Evolutionary conservation across 2,797 vertebrate species (phyloP), one percentile per base, ranked within the genome.

Genomic region (Danio aesculapii): DNA sequence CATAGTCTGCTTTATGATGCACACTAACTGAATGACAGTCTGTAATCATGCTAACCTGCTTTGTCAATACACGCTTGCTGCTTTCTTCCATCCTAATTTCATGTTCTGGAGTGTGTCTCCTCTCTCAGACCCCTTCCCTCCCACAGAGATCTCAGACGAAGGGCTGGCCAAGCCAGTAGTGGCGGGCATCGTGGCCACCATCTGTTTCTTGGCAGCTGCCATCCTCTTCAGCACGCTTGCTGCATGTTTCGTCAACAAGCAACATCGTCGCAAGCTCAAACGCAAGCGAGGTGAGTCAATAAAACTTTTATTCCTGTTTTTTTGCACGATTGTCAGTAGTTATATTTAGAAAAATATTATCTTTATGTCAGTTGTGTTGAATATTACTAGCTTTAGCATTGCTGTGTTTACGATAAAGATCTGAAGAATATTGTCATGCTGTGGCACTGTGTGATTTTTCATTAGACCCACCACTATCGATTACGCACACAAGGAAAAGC

Each of bases 401-500:
- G 21, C 76, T 52, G 17, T 43, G 55, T 55, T 70, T 70, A 13
- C 19, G 69, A 63, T 72, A 55, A 72, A 63, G 64, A 75, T 49
- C 58, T 69, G 58, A 70, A 61, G 43, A 8, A 67, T 71, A 53
- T 55, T 71, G n/a, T 81, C 62, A 81, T 72, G n/a, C 66, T 80
- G 77, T 44, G 59, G 79, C 83, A 87, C 72, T 91, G 64, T 88
- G 44, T 85, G 90, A 53, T 91, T 11, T 82, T 44, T 80, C 13
- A 87, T 87, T 89, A 99, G 98, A 99, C 93, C 98, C 98, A 93
- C 98, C 98, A 44, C 95, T 99, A 88, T 99, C 98, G 85, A 98
- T 99, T 92, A 99, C 98, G 84, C 98, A 99, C 95, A 98, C 96
- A 94, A 97, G 98, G 94, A 99, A 99, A 95, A 99, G 98, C 93